Evolutionary conservation across 2,888 invertebrate genomes (phyloP).

Genomic region (Sphecodes monilicornis): DNA sequence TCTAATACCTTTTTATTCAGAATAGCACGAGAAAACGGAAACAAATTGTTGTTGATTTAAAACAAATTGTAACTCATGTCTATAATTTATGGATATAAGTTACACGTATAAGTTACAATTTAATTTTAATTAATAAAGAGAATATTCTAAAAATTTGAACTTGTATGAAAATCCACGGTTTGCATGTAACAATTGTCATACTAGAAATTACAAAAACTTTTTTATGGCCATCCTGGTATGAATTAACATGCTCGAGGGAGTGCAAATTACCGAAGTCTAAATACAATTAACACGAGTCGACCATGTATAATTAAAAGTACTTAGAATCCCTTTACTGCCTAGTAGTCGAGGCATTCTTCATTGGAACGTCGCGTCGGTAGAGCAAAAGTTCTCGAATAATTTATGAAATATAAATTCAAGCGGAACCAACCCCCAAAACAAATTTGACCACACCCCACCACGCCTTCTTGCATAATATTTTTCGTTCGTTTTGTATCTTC

Average conservation of each 20-base stretch:
- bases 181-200: background rate
- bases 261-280: background rate
- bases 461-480: slow-evolving; percentile 71
- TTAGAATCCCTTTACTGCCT: slow-evolving; percentile 16
- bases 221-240: background rate
- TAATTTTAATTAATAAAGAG: no score
- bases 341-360: slow-evolving; percentile 34
- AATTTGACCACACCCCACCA: slow-evolving; percentile 82
- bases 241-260: background rate
- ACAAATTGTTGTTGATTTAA: no score
- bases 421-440: slow-evolving; percentile 78
- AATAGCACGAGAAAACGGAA: no score
- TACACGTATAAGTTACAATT: no score
- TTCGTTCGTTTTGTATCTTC: slow-evolving; percentile 35
- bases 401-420: slow-evolving; percentile 80
- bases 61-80: no score
- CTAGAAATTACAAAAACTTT: background rate
- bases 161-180: no score
- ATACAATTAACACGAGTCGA: background rate
- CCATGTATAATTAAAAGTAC: slow-evolving; percentile 13
- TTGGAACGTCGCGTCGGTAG: slow-evolving; percentile 52
- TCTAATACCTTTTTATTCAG: no score
- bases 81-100: no score
- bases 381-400: slow-evolving; percentile 68
- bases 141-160: background rate